A percentile compares a stretch with the other conserved stretches of the same genome.
Conservation (phyloP, 2,113 vertebrate species). For the Notarius quadriscutis region DNA sequence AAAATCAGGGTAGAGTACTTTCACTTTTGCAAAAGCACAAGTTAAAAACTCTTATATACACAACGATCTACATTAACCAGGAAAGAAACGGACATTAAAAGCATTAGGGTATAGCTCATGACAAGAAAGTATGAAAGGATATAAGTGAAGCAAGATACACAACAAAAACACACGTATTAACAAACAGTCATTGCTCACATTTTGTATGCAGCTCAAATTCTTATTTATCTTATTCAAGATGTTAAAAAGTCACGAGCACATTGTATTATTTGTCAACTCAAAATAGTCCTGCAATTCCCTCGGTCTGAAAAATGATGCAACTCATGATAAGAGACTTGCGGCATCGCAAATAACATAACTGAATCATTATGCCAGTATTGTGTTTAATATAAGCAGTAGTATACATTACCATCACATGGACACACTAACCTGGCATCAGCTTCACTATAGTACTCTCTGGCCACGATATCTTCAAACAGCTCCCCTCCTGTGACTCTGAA, state of each 20-base stretch:
- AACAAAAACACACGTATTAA: neutral
- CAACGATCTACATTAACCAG: neutral
- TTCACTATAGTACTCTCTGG: slow-evolving; percentile 92
- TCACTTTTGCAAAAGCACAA: neutral
- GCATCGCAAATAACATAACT: neutral
- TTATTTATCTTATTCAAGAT: slow-evolving; percentile 3
- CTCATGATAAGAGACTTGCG: neutral
- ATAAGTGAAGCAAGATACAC: slow-evolving; percentile 29
- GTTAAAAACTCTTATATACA: neutral
- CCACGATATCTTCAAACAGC: slow-evolving; percentile 91
- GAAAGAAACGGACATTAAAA: neutral
- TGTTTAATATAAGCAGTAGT: neutral
- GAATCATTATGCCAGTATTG: neutral
- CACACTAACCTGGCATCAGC: slow-evolving; percentile 88
- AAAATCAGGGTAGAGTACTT: neutral
- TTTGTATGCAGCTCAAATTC: neutral
- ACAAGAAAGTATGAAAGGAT: slow-evolving; percentile 32
- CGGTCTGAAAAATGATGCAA: neutral
- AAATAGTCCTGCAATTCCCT: neutral
- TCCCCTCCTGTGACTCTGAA: slow-evolving; percentile 88
- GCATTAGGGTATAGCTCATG: slow-evolving; percentile 29
- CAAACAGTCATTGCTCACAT: slow-evolving; percentile 35
- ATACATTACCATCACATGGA: neutral
- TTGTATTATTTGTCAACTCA: neutral
- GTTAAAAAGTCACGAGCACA: neutral